Evolutionary conservation across 2,113 vertebrate species (phyloP), one percentile per base, ranked within the genome.

Genomic region (Boulengeromyrus knoepffleri): DNA sequence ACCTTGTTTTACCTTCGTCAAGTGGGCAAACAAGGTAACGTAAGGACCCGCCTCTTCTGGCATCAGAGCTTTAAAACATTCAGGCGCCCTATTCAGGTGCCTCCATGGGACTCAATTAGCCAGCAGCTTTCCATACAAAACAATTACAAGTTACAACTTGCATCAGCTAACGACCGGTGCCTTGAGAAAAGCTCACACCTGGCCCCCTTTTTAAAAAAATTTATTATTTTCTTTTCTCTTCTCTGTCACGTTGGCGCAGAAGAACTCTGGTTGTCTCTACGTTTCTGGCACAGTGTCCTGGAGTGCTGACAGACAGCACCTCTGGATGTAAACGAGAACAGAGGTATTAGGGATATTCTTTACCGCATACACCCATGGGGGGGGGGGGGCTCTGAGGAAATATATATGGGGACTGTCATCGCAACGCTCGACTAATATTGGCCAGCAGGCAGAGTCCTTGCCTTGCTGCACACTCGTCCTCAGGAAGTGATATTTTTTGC

Each of bases 41-140:
- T 45, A 85, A 89, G 36, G 50, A 31, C 13, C 24, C 21, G 19
- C 24, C 13, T 36, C 36, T n/a, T 31, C 8, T 52, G 50, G 50
- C 31, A 85, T 46, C 27, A 36, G 50, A 42, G 39, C 56, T 62
- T 84, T 50, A 62, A 89, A 80, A 89, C 83, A 85, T 85, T 88
- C 27, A 86, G 52, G 86, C 70, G 13, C 24, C 74, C 42, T 70
- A 87, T 27, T 91, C 36, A 42, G 49, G 89, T 90, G 86, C 74
- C 88, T 88, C 89, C 88, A 49, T 74, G 89, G 88, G 90, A 91
- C 85, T 45, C 52, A 92, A 91, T 92, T 91, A 92, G 56, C 87
- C 42, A 21, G 15, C 52, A 87, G 19, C 39, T 70, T 85, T 92
- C 86, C 24, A 42, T 88, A 89, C 49, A 58, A 87, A 87, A 86